These are phyloP conservation scores for Apteryx mantelli DNA, from an alignment of 2,113 vertebrate species.

Conservation along the genomic window DNA sequence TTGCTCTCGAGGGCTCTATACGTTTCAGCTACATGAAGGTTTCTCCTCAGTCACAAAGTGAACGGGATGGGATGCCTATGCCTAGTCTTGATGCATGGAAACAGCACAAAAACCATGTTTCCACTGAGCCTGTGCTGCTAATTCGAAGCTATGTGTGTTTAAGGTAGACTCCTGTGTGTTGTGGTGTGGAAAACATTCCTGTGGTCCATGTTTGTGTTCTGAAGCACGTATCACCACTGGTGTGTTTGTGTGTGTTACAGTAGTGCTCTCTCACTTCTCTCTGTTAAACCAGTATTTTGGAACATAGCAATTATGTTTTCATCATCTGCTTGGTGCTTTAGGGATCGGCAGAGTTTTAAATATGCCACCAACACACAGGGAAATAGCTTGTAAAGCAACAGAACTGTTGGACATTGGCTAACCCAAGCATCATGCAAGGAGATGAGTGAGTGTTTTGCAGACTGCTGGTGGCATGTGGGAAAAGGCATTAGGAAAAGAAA, in stretches of 20 bases:
- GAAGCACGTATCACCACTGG: neutral
- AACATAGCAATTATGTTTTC: neutral
- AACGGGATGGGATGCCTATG: neutral
- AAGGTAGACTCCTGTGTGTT: neutral
- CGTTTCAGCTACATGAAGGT: neutral
- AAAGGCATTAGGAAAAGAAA: neutral
- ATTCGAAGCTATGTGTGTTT: fast-evolving
- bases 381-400: neutral
- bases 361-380: too few species aligned
- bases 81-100: neutral
- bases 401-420: neutral
- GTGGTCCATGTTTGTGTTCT: fast-evolving
- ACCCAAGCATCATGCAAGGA: neutral
- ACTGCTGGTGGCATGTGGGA: neutral
- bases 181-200: neutral
- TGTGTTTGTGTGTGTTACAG: neutral
- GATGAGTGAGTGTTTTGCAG: neutral
- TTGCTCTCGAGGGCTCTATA: neutral
- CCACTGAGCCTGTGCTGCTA: neutral
- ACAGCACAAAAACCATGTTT: neutral
- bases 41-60: neutral
- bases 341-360: too few species aligned
- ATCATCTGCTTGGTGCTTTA: too few species aligned
- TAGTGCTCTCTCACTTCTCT: neutral
- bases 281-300: neutral